A percentile compares a stretch with the other conserved stretches of the same genome.
phyloP scores from a whole-genome alignment of 1,140 invertebrate genomes.

The Alviniconcha marisindica region DNA sequence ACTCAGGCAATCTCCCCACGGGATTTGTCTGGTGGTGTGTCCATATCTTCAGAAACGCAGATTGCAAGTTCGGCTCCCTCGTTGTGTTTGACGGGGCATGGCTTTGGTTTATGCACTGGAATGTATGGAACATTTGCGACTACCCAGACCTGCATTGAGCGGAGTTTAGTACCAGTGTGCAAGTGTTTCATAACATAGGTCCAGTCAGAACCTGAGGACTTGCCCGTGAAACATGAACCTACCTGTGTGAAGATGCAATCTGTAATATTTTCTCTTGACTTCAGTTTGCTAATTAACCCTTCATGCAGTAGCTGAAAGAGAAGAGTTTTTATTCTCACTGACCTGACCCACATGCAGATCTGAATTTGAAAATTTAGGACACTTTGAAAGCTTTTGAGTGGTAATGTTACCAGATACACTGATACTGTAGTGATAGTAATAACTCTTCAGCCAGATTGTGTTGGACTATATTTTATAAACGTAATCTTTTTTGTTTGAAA shows the following conservation, averaged over 20 bases:
- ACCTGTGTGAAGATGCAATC: constrained; percentile 12
- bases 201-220: constrained; percentile 3
- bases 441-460: no score
- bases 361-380: no score
- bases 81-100: constrained; percentile 15
- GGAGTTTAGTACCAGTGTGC: background rate
- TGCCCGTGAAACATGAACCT: constrained; percentile 25
- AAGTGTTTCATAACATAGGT: constrained; percentile 23
- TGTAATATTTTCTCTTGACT: background rate
- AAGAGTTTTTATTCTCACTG: no score
- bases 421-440: no score
- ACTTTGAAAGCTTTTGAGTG: no score
- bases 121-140: constrained; percentile 24
- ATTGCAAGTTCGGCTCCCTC: constrained; percentile 19
- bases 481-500: no score
- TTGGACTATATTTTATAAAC: no score
- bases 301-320: no score
- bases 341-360: no score
- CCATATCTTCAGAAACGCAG: background rate
- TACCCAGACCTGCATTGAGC: background rate
- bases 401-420: no score
- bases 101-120: constrained; percentile 1
- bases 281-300: no score
- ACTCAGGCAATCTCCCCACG: no score
- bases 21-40: background rate